Evolutionary conservation across 1,140 invertebrate species (phyloP), one percentile per base, ranked within the genome.

Genomic region (Heliconius hewitsoni): DNA sequence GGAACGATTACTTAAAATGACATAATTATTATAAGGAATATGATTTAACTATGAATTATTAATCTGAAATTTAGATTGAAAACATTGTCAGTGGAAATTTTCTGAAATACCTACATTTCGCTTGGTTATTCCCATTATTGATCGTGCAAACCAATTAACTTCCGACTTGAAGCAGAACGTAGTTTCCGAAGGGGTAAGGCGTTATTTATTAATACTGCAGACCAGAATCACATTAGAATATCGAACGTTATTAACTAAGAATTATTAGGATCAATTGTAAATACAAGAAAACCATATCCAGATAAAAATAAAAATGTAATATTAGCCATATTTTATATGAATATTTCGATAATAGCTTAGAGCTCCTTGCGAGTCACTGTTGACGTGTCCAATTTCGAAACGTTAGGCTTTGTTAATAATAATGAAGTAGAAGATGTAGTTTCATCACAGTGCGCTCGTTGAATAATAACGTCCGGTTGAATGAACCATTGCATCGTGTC

Each of bases 401-500:
- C 87, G 79, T 19, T 81, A 84, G 82, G 84, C 90, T 94, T 91
- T 91, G 91, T 91, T 94, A 94, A 91, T 92, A 94, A 92, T 91
- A 93, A 92, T 94, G 91, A 93, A 93, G 92, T 93, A 23, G 23
- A 23, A 23, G 93, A 87, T 91, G 89, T 91, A 90, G 90, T 94
- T 94, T 94, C 93, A 93, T 93, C 91, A 93, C 83, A 91, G 86
- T 92, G 89, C 90, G 93, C 86, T 91, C 80, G 90, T 94, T 93
- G 93, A 93, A 93, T 94, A 93, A 93, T 90, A 93, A 93, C 87
- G 89, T 89, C 87, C 90, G 89, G 93, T 93, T 94, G 91, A 94
- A 93, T 93, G 93, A 94, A 93, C 93, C 90, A 92, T 94, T 94
- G 93, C 93, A 93, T 85, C 86, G 90, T 93, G 93, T 93, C 93